These are phyloP conservation scores for Engraulis encrasicolus DNA, from an alignment of 2,113 vertebrate species.

Conservation along the genomic window DNA sequence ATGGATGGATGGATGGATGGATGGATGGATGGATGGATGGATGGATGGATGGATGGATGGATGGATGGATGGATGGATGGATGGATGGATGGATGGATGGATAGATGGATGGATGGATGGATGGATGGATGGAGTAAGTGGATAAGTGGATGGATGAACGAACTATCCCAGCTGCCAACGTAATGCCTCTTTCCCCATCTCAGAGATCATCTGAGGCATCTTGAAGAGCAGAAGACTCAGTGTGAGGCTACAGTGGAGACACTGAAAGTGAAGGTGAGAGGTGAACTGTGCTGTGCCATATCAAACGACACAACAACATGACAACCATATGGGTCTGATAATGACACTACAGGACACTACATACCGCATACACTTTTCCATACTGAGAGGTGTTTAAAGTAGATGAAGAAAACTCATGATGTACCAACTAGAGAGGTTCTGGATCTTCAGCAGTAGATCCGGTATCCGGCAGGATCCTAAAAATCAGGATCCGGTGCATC, in stretches of 20 bases:
- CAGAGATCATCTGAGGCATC: slow-evolving; percentile 54
- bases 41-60: not conserved
- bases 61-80: not conserved
- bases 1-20: not conserved
- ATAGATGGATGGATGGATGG: not conserved
- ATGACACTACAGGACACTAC: too few species aligned
- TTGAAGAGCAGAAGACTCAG: slow-evolving; percentile 48
- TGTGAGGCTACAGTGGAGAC: slow-evolving; percentile 50
- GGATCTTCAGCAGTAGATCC: too few species aligned
- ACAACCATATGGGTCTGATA: too few species aligned
- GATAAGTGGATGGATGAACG: not conserved
- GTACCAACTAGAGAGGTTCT: too few species aligned
- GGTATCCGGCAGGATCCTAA: too few species aligned
- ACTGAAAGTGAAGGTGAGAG: slow-evolving; percentile 52
- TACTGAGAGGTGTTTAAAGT: too few species aligned
- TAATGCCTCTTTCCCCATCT: slow-evolving; percentile 5
- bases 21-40: not conserved
- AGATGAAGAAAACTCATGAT: too few species aligned
- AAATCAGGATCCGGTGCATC: too few species aligned
- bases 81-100: not conserved
- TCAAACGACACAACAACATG: too few species aligned
- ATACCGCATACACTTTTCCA: too few species aligned
- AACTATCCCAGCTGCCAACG: not conserved
- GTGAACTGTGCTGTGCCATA: too few species aligned
- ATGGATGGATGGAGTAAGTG: not conserved